Conservation (phyloP, 2,797 vertebrate species). For the Margarornis squamiger region DNA sequence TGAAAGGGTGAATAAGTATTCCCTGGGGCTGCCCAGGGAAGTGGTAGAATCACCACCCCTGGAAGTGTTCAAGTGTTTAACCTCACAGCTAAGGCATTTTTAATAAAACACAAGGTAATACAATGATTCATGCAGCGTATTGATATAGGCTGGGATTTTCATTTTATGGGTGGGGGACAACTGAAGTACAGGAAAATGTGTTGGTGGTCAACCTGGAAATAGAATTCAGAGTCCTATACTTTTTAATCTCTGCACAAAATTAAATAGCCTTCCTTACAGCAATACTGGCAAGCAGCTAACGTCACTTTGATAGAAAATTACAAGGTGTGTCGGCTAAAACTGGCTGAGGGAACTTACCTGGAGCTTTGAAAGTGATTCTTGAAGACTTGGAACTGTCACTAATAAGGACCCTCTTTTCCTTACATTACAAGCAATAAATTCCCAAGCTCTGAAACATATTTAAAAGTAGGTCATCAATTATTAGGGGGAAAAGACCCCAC, state of each 20-base stretch:
- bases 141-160: background rate
- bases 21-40: background rate
- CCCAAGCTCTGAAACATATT: slow-evolving; percentile 83
- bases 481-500: background rate
- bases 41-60: background rate
- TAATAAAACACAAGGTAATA: background rate
- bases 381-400: slow-evolving; percentile 87
- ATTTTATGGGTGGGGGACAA: background rate
- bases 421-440: slow-evolving; percentile 81
- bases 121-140: background rate
- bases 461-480: background rate
- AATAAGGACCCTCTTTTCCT: slow-evolving; percentile 83
- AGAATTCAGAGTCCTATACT: background rate
- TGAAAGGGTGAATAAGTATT: background rate
- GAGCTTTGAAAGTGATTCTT: slow-evolving; percentile 81
- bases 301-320: background rate
- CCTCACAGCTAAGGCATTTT: background rate
- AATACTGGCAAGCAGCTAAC: background rate
- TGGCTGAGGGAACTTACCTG: slow-evolving; percentile 76
- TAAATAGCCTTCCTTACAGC: background rate
- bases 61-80: background rate
- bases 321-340: background rate
- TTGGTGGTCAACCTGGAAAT: background rate
- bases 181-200: background rate
- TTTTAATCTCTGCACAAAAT: background rate